phyloP scores from a whole-genome alignment of 2,797 vertebrate genomes.

The Liasis olivaceus region DNA sequence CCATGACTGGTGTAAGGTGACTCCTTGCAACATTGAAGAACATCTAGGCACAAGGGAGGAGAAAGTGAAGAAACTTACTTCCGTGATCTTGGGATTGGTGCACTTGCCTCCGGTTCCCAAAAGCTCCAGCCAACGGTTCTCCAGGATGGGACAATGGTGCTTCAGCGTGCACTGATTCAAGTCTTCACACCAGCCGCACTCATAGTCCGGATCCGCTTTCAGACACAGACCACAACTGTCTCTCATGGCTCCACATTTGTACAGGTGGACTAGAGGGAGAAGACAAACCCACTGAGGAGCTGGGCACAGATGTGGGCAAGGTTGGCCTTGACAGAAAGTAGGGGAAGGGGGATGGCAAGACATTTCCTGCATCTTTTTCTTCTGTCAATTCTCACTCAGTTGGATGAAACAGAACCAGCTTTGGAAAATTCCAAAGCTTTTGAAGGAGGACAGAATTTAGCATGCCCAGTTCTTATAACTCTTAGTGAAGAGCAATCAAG shows the following conservation, averaged over 20 bases:
- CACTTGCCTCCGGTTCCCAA: conserved; percentile 93
- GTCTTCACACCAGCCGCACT: conserved; percentile 93
- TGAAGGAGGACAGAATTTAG: too few species aligned
- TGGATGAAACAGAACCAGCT: neutral
- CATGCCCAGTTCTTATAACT: too few species aligned
- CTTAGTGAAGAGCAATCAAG: too few species aligned
- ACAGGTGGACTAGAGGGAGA: conserved; percentile 87
- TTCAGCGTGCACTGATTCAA: conserved; percentile 92
- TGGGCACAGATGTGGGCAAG: rapidly evolving
- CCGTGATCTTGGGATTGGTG: conserved; percentile 92
- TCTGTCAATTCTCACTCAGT: neutral
- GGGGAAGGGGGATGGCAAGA: too few species aligned
- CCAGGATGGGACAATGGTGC: conserved; percentile 89
- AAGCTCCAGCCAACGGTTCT: conserved; percentile 90
- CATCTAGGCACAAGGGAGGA: neutral
- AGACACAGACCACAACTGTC: conserved; percentile 96
- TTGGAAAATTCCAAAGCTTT: too few species aligned
- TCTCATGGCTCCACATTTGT: conserved; percentile 93
- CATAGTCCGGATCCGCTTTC: conserved; percentile 92
- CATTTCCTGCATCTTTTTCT: neutral
- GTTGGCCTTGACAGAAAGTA: neutral
- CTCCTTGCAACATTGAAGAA: neutral
- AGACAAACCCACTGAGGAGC: neutral
- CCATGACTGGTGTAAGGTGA: neutral
- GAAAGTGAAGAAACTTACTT: conserved; percentile 78